Base-by-base conservation (phyloP, 2,888 invertebrate genomes). In the Hydrotaea cyrtoneurina region DNA sequence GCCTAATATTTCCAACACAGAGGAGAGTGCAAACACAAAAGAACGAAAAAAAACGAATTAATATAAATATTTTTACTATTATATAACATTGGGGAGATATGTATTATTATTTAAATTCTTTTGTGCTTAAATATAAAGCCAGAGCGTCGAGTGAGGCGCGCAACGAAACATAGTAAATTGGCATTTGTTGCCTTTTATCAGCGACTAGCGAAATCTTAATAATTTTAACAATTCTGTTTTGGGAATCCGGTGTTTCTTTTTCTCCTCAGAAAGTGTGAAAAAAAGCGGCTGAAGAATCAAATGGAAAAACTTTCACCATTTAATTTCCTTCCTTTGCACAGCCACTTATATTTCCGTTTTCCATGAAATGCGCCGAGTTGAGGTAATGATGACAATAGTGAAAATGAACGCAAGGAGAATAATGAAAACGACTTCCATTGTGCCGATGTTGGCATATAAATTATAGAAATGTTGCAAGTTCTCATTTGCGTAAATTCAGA, bases 371-470 rank as follows among this genome's bases (percentile, higher is more conserved):
- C 15, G 31, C 57, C 31, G 31, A 55, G 55, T 10, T 26, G n/a
- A 15, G 62, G 36, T 62, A 62, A 31, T 62, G 31, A 62, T 31
- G 15, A 23, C 31, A 62, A 62, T 62, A 62, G 36, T 62, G 7
- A 31, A 13, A 59, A n/a, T 50, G 50, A 50, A 50, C 8, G 62
- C 62, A 15, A 62, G 15, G 59, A n/a, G 62, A 36, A 62, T 31
- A 72, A 71, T 36, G 43, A 62, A 36, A 13, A 39, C 43, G 53
- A 69, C 59, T 82, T 19, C 50, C 46, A 78, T 73, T 82, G 81
- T 78, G 19, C 83, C 26, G 77, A 53, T 80, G 83, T 80, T 80
- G 80, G 83, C 79, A 80, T 80, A 83, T 83, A 78, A 80, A 80
- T 83, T 78, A 78, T 79, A 73, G 72, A 76, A 72, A 76, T 78